A percentile compares a stretch with the other conserved stretches of the same genome.
phyloP scores from a whole-genome alignment of 2,797 vertebrate genomes.

The Menidia menidia region DNA sequence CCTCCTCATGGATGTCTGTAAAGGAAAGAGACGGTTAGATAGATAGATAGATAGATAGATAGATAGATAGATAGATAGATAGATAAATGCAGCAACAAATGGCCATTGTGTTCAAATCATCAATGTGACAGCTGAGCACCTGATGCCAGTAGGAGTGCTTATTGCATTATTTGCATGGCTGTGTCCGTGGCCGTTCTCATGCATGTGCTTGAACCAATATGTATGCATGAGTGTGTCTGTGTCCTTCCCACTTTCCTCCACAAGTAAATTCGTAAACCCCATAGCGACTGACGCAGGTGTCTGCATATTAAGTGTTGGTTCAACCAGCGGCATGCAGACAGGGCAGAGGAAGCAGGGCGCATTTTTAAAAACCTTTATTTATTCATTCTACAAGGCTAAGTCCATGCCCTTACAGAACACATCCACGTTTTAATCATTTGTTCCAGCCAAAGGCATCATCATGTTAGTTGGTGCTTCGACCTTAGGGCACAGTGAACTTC shows the following conservation, averaged over 20 bases:
- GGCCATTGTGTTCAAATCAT: conserved; percentile 6
- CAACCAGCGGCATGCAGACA: conserved; percentile 33
- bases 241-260: conserved; percentile 70
- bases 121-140: conserved; percentile 18
- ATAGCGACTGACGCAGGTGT: conserved; percentile 68
- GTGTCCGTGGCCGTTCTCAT: conserved; percentile 32
- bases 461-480: conserved; percentile 9
- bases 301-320: conserved; percentile 68
- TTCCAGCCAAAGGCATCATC: conserved; percentile 23
- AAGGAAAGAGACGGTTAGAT: conserved; percentile 23
- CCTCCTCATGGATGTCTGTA: conserved; percentile 91
- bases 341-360: not conserved
- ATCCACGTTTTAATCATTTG: conserved; percentile 39
- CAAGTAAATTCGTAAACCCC: conserved; percentile 63
- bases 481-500: conserved; percentile 17
- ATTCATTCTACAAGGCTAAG: conserved; percentile 42
- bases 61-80: conserved; percentile 39
- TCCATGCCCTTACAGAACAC: conserved; percentile 20
- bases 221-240: conserved; percentile 73
- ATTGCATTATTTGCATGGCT: conserved; percentile 25
- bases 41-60: conserved; percentile 34
- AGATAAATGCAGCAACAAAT: conserved; percentile 13
- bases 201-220: conserved; percentile 69
- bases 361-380: conserved; percentile 16
- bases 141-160: conserved; percentile 20